Evolutionary conservation across 2,113 vertebrate species (phyloP), one percentile per base, ranked within the genome.

Genomic region (Brachirus orientalis): DNA sequence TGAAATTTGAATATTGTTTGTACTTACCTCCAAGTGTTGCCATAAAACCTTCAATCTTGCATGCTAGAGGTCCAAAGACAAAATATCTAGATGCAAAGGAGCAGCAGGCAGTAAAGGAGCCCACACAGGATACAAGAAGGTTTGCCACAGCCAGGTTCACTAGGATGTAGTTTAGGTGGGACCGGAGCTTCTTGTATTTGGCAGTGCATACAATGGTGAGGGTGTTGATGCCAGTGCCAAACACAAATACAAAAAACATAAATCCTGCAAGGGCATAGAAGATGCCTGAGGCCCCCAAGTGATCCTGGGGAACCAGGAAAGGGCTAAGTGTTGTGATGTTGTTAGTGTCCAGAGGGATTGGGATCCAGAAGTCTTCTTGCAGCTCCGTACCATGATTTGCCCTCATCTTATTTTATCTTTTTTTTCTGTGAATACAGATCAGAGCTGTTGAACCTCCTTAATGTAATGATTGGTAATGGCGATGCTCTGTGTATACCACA

Each of bases 101-200:
- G 69, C 65, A 83, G 79, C 54, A 87, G 41, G 86, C 82, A 1
- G 86, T 84, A 67, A 85, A 91, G 58, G 92, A 93, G 20, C 92
- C 92, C 6, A 93, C 74, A n/a, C 11, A 7, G 36, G 92, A 59
- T 14, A 94, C 92, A 0, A 94, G n/a, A 40, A 94, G 90, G 79
- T 94, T 94, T 33, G 93, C 48, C 2, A 90, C 4, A 0, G 93
- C 85, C 86, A 94, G 40, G 87, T 94, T 94, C 18, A 94, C 89
- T 61, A 94, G 87, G 88, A 94, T 94, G 87, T 91, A 94, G 91
- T 93, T 95, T 52, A 94, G 92, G 48, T 93, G 92, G 14, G 92
- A 93, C 5, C 90, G 70, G 0, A 94, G 90, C 83, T 94, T 95
- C 82, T 93, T 93, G 89, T 90, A 91, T 37, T 89, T 74, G 33